Conservation (phyloP, 2,797 vertebrate species). For the Scarus forsteni region DNA sequence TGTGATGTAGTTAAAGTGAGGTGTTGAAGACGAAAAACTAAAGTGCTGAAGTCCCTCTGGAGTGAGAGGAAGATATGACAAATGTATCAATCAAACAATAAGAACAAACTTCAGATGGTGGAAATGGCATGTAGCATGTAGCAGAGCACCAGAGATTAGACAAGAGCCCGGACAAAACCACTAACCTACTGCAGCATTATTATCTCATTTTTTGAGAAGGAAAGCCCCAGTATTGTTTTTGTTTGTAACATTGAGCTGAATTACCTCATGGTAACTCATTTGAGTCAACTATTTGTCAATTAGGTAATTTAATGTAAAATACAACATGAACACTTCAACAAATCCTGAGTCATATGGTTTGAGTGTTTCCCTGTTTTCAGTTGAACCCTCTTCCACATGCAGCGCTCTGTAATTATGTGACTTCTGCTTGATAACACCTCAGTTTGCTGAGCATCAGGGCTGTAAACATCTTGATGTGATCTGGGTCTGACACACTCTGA, state of each 20-base stretch:
- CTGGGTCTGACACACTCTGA: constrained; percentile 66
- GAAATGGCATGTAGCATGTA: no score
- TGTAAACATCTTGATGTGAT: constrained; percentile 76
- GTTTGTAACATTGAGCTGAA: background rate
- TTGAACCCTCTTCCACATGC: constrained; percentile 64
- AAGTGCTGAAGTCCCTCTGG: no score
- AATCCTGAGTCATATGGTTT: constrained; percentile 69
- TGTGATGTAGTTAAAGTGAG: no score
- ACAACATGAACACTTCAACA: constrained; percentile 46
- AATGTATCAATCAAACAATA: no score
- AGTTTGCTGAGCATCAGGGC: constrained; percentile 63
- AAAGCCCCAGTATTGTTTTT: background rate
- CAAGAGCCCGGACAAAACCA: no score
- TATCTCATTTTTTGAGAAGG: no score
- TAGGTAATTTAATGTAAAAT: constrained; percentile 41
- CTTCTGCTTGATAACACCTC: constrained; percentile 64
- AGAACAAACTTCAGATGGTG: no score
- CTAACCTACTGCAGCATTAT: no score
- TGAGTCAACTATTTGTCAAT: background rate
- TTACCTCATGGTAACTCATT: background rate
- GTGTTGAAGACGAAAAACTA: no score
- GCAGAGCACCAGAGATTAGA: no score
- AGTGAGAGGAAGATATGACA: no score
- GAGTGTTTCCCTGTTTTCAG: constrained; percentile 47
- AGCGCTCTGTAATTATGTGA: constrained; percentile 69